Evolutionary conservation across 2,797 vertebrate genomes (phyloP), one percentile per base, ranked within the genome.

Genomic region (Myoxocephalus aenaeus): DNA sequence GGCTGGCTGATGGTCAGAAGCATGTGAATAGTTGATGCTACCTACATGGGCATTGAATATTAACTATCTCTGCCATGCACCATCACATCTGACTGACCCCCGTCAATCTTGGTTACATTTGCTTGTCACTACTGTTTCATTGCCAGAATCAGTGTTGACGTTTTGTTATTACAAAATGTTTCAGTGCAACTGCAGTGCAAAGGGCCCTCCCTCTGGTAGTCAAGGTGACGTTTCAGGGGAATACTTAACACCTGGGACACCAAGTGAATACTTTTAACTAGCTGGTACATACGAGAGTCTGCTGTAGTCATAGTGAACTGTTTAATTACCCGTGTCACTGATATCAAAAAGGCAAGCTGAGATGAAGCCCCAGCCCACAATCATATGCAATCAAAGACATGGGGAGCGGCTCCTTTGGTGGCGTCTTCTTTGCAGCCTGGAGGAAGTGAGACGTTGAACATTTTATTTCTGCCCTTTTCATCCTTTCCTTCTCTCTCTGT

Each of bases 341-440:
- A 18, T 58, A 18, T 48, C 40, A 57, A 48, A 48, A 65, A 48
- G 40, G 29, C 29, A 48, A 65, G 14, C 29, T 67, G 22, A 72
- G 22, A 22, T 65, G 29, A 76, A 42, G 17, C 8, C 0, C 18
- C 25, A 64, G 46, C 48, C 20, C 50, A 22, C 18, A 51, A 44
- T 27, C 56, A 68, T 44, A 67, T 53, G 59, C 17, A 32, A 40
- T 65, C 9, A 62, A 57, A 67, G 25, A 63, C 32, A 3, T 4
- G 18, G 13, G 1, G 69, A 56, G 27, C 22, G 46, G 29, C 17
- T 63, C 58, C 10, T 34, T 27, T 15, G 40, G 40, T n/a, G 22
- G 42, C 0, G n/a, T 81, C 13, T 44, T 67, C 29, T 73, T 51
- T 66, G 29, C 58, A 53, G 61, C 48, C 72, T 61, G 36, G 48